A percentile compares a stretch with the other conserved stretches of the same genome.
phyloP scores from a whole-genome alignment of 1,140 invertebrate genomes.

The Tetraneura akinire region DNA sequence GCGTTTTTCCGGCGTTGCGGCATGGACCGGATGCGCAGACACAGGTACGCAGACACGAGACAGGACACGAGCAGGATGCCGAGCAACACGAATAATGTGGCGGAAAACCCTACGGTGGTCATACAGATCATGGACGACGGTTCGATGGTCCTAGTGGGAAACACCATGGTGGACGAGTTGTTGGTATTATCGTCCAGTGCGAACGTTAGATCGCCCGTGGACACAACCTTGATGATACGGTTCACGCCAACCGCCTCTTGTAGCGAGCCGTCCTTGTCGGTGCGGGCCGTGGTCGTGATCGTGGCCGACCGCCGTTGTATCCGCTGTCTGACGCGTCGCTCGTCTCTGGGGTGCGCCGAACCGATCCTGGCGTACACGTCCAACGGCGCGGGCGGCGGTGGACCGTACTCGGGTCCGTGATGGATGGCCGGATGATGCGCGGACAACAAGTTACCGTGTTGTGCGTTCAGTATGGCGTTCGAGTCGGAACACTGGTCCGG shows the following conservation, averaged over 20 bases:
- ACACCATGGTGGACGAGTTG: slow-evolving; percentile 74
- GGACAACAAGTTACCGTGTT: slow-evolving; percentile 49
- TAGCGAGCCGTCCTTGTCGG: slow-evolving; percentile 62
- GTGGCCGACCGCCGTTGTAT: slow-evolving; percentile 66
- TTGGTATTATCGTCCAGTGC: slow-evolving; percentile 83
- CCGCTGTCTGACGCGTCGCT: slow-evolving; percentile 67
- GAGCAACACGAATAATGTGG: slow-evolving; percentile 78
- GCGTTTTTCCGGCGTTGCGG: slow-evolving; percentile 45
- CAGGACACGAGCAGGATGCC: slow-evolving; percentile 80
- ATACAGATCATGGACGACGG: slow-evolving; percentile 79
- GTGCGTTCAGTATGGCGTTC: slow-evolving; percentile 59
- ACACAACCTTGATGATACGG: slow-evolving; percentile 86
- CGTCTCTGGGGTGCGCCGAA: slow-evolving; percentile 68
- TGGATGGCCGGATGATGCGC: slow-evolving; percentile 52
- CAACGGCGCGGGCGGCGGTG: slow-evolving; percentile 65
- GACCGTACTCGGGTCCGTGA: slow-evolving; percentile 26
- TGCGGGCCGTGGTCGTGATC: slow-evolving; percentile 65
- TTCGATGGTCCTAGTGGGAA: slow-evolving; percentile 71
- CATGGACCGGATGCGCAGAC: slow-evolving; percentile 70
- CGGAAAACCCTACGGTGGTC: slow-evolving; percentile 86
- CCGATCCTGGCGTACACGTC: slow-evolving; percentile 76
- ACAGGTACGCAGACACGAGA: slow-evolving; percentile 80
- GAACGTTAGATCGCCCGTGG: slow-evolving; percentile 90
- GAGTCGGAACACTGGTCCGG: slow-evolving; percentile 82
- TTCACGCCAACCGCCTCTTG: slow-evolving; percentile 89